Conservation (phyloP, 2,113 vertebrate genomes). For the Sinocyclocheilus grahami region DNA sequence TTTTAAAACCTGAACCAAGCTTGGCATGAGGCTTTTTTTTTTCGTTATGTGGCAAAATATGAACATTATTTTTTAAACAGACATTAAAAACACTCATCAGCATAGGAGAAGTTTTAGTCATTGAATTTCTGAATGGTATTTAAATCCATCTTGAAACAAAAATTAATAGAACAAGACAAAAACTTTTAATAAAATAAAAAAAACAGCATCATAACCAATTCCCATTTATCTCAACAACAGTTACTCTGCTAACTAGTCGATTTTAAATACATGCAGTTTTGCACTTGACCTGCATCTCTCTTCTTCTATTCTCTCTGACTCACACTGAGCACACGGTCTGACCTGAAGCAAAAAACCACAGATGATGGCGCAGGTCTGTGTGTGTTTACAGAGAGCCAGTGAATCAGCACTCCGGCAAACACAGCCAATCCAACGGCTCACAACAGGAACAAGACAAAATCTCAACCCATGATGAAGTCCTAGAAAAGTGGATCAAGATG, state of each 20-base stretch:
- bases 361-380: constrained; percentile 1
- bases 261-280: background rate
- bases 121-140: too few species aligned
- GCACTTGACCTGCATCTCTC: background rate
- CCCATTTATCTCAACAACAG: background rate
- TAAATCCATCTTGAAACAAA: too few species aligned
- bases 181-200: too few species aligned
- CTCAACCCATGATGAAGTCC: constrained; percentile 23
- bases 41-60: too few species aligned
- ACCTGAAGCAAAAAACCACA: background rate
- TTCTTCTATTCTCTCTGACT: background rate
- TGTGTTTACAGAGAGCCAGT: constrained; percentile 2
- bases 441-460: constrained; percentile 1
- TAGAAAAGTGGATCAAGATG: constrained; percentile 42
- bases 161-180: too few species aligned
- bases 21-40: too few species aligned
- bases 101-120: too few species aligned
- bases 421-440: constrained; percentile 24
- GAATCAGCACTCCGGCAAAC: constrained; percentile 26
- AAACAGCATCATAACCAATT: background rate
- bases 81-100: too few species aligned
- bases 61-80: too few species aligned
- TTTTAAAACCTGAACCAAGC: too few species aligned
- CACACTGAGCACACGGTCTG: background rate
- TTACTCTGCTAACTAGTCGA: background rate